These are phyloP conservation scores for Elanus axillaris DNA, from an alignment of 2,113 vertebrate species.

Conservation along the genomic window DNA sequence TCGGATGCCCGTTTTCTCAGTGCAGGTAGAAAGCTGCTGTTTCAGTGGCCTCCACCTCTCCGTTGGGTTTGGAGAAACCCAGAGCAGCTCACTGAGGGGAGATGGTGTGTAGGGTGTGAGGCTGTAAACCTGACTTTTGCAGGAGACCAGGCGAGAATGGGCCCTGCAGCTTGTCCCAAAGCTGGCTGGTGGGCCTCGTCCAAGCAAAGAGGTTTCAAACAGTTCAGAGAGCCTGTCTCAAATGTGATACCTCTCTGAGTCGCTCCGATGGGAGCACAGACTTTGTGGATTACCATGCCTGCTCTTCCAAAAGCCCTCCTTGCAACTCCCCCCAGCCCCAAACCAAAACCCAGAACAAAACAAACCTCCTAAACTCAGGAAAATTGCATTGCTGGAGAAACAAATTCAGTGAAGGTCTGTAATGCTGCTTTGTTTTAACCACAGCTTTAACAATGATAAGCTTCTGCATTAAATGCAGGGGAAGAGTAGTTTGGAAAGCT, in stretches of 20 bases:
- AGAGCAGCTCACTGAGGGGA: background rate
- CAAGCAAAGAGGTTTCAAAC: background rate
- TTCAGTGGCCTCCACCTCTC: background rate
- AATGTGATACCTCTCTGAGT: fast-evolving
- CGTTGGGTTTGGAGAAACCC: background rate
- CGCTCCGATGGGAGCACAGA: background rate
- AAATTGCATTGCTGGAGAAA: background rate
- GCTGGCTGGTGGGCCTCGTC: background rate
- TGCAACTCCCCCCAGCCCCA: background rate
- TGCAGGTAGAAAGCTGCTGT: background rate
- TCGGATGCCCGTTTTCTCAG: background rate
- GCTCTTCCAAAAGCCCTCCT: background rate
- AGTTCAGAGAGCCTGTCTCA: background rate
- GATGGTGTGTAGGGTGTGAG: background rate
- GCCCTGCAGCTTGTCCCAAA: background rate
- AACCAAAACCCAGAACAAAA: background rate
- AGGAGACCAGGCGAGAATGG: background rate
- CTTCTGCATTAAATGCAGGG: background rate
- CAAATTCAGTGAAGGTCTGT: background rate
- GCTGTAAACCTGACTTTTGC: background rate
- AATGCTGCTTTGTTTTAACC: background rate
- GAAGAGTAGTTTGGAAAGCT: background rate
- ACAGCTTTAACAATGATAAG: background rate
- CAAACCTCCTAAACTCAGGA: background rate
- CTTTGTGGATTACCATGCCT: background rate